Evolutionary conservation across 1,140 invertebrate species (phyloP).

Genomic region (Drosophila kepulauana): DNA sequence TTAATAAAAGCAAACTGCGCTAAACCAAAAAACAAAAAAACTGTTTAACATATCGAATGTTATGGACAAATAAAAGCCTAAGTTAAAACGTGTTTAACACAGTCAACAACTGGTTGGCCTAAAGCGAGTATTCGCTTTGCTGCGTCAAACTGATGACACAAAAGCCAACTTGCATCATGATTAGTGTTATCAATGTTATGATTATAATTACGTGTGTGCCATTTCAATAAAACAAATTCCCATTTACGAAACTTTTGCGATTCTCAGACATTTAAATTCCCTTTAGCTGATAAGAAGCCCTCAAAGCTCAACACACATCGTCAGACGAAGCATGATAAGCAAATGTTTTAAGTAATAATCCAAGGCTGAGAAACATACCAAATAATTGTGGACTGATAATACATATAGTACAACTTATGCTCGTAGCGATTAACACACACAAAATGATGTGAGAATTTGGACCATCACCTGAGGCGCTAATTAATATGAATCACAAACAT

Average conservation of each 20-base stretch:
- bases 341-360: not conserved
- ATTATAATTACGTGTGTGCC: no score
- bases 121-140: constrained; percentile 31
- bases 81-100: constrained; percentile 43
- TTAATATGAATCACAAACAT: constrained; percentile 45
- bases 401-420: not conserved
- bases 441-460: not conserved
- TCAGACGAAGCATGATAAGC: no score
- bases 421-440: not conserved
- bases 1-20: constrained; percentile 12
- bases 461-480: constrained; percentile 29
- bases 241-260: no score
- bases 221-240: no score
- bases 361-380: not conserved
- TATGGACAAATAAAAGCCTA: constrained; percentile 5
- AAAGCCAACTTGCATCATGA: not conserved
- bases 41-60: constrained; percentile 53
- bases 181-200: not conserved
- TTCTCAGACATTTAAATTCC: not conserved
- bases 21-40: not conserved
- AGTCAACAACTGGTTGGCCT: constrained; percentile 53
- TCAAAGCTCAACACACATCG: no score
- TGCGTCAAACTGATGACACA: constrained; percentile 6
- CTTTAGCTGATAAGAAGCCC: not conserved
- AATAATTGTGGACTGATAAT: not conserved